Evolutionary conservation across 1,140 invertebrate species (phyloP), one percentile per base, ranked within the genome.

Genomic region (Brachystomella parvula): DNA sequence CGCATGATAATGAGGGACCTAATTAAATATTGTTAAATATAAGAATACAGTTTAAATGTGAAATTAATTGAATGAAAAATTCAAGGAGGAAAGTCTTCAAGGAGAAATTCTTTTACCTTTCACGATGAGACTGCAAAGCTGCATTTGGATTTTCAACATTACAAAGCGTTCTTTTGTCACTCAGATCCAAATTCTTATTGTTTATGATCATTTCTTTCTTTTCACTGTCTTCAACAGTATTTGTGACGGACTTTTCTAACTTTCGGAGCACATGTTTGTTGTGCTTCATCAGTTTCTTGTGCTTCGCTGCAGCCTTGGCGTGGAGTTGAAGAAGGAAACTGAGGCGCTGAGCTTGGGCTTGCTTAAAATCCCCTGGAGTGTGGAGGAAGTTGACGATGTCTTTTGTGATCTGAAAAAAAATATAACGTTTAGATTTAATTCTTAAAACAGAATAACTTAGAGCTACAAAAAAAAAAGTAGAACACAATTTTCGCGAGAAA

Each of bases 321-420:
- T 61, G 33, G 21, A 60, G 3, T 26, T 60, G 47, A 9, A 33
- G 33, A 0, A 65, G 28, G 2, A 28, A 19, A 17, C 17, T 21
- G 12, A 65, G 39, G 2, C 58, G 56, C 21, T 53, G 64, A 21
- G 59, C 28, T 17, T 65, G 44, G 30, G 35, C 30, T 21, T 59
- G 3, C 33, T 33, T 65, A 28, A 65, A 59, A 17, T 47, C 30
- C 3, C 39, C 64, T 26, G 21, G 17, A 19, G 57, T 26, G n/a
- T 31, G 64, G 9, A 65, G 39, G 24, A 65, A 65, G 32, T 65
- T 32, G 26, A 65, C 12, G 35, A 65, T 53, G 31, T 65, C 64
- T 53, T 65, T 65, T 17, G 64, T 57, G 15, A 64, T 32, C 63
- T 64, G 44, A 3, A 35, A 32, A 9, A 9, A 63, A 47, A 63